These are phyloP conservation scores for Teleopsis dalmanni DNA, from an alignment of 1,140 invertebrate species.

Conservation along the genomic window DNA sequence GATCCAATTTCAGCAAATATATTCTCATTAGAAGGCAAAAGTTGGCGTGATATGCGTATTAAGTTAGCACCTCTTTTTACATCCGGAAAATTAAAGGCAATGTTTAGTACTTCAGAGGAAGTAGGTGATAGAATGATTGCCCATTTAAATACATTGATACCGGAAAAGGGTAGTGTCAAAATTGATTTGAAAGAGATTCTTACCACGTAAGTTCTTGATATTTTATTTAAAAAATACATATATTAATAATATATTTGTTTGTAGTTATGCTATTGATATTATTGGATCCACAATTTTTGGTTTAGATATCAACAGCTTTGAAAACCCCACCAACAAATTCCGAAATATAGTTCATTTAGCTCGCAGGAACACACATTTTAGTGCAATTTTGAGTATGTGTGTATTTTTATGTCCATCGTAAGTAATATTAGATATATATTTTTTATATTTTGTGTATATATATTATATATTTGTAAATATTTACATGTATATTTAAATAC, in stretches of 20 bases:
- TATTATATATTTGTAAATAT: no score
- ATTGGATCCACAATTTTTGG: conserved; percentile 35
- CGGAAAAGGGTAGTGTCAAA: conserved; percentile 18
- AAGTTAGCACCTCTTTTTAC: conserved; percentile 53
- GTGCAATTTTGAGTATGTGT: conserved; percentile 17
- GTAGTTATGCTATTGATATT: conserved; percentile 31
- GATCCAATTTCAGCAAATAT: conserved; percentile 41
- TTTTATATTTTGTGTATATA: no score
- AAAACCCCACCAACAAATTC: conserved; percentile 32
- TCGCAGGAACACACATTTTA: conserved; percentile 10
- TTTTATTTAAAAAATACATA: neutral
- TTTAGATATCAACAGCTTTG: conserved; percentile 30
- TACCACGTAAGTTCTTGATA: conserved; percentile 14
- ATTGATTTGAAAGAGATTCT: conserved; percentile 26
- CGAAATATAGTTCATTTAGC: conserved; percentile 12
- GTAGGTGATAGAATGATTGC: conserved; percentile 39
- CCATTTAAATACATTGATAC: conserved; percentile 20
- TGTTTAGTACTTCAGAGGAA: conserved; percentile 47
- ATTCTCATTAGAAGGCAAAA: conserved; percentile 44
- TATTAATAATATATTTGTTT: neutral
- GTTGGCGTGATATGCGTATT: conserved; percentile 48
- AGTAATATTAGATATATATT: no score
- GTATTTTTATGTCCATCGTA: conserved; percentile 30
- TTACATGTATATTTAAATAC: no score
- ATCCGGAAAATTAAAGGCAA: conserved; percentile 50